Percentiles rank a stretch among this genome's conserved stretches.
Conservation (phyloP, 2,797 vertebrate species). For the Channa striata region DNA sequence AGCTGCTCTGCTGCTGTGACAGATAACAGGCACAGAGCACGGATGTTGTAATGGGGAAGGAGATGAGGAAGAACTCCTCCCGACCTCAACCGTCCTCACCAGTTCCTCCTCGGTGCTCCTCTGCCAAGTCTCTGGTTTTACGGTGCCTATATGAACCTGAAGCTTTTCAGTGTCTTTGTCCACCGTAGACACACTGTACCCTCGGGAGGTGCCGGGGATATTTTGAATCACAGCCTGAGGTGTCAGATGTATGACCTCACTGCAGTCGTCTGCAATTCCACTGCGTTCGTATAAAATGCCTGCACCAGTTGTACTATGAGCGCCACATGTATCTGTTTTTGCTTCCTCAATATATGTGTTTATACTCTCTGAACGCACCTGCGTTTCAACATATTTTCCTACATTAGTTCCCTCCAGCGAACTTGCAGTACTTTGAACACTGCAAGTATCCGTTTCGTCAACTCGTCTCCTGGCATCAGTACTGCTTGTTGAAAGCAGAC, state of each 20-base stretch:
- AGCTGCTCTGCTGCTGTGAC: conserved; percentile 64
- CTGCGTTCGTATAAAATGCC: conserved; percentile 1
- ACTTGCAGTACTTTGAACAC: neutral
- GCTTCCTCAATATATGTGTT: neutral
- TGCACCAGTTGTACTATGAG: neutral
- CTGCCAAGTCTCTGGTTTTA: conserved; percentile 24
- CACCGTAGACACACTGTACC: neutral
- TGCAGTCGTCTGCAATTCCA: conserved; percentile 5
- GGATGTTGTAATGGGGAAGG: conserved; percentile 25
- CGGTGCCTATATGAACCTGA: conserved; percentile 19
- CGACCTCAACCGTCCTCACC: conserved; percentile 2
- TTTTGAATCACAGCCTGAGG: conserved; percentile 22
- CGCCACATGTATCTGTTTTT: neutral
- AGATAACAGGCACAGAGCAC: conserved; percentile 74
- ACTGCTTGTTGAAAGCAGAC: conserved; percentile 5
- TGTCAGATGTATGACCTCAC: conserved; percentile 1
- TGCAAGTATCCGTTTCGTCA: conserved; percentile 4
- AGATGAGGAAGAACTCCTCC: conserved; percentile 6
- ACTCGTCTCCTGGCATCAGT: neutral
- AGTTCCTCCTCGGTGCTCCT: conserved; percentile 19
- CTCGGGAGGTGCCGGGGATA: neutral
- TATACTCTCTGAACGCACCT: neutral
- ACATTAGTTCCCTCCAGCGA: conserved; percentile 2
- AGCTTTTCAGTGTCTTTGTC: conserved; percentile 29
- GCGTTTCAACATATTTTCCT: conserved; percentile 4